A percentile compares a stretch with the other conserved stretches of the same genome.
Conservation (phyloP, 2,797 vertebrate genomes). For the Zenarchopterus dispar region DNA sequence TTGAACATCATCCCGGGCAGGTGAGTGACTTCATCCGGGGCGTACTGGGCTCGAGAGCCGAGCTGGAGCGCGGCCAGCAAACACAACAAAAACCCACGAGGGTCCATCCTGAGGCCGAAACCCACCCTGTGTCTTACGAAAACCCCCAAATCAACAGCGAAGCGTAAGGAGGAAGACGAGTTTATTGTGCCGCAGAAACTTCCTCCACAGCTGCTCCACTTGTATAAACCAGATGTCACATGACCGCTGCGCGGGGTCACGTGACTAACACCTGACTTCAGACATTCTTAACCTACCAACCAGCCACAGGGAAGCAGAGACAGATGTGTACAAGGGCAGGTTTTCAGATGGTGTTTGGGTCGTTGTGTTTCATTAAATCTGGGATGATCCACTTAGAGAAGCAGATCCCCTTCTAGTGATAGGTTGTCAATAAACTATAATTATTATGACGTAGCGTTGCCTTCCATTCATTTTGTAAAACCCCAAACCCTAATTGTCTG, state of each 20-base stretch:
- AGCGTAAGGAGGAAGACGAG: no score
- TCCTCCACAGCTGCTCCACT: not conserved
- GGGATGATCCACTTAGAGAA: no score
- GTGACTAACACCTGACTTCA: conserved; percentile 28
- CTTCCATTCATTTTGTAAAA: no score
- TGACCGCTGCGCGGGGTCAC: conserved; percentile 40
- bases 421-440: no score
- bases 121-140: not conserved
- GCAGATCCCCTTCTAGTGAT: no score
- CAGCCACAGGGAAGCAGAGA: not conserved
- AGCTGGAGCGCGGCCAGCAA: conserved; percentile 40
- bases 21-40: conserved; percentile 73
- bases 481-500: no score
- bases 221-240: conserved; percentile 5
- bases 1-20: conserved; percentile 81
- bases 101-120: conserved; percentile 29
- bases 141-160: not conserved
- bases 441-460: no score
- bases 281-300: not conserved
- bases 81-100: conserved; percentile 21
- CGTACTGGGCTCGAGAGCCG: conserved; percentile 62
- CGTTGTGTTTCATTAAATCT: no score
- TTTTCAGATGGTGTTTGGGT: no score
- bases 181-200: not conserved
- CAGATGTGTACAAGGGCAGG: no score